These are phyloP conservation scores for Myripristis murdjan DNA, from an alignment of 2,797 vertebrate species.

Conservation along the genomic window DNA sequence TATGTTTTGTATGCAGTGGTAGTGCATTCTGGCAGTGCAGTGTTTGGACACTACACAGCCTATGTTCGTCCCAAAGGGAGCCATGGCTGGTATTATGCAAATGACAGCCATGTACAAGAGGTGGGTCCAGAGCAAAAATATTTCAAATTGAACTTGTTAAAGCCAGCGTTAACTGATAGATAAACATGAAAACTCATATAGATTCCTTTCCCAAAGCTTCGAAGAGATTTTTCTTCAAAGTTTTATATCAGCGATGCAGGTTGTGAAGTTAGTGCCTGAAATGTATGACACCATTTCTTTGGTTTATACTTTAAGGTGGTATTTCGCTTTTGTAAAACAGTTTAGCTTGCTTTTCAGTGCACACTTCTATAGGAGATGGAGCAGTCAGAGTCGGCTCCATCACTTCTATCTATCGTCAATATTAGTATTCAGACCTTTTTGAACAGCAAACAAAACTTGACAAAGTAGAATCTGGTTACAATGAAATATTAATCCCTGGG, in stretches of 20 bases:
- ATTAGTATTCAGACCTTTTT: no score
- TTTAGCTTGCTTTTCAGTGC: no score
- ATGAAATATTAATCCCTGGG: background rate
- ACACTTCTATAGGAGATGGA: no score
- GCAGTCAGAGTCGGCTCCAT: background rate
- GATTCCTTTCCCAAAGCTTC: no score
- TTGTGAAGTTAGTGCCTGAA: background rate
- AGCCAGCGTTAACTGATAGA: no score
- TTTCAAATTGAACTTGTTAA: background rate
- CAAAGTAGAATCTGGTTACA: no score
- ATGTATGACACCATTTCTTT: background rate
- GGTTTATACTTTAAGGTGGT: background rate
- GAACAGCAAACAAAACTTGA: no score
- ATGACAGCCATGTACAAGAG: constrained; percentile 62
- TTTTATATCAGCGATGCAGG: background rate
- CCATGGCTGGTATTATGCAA: constrained; percentile 71
- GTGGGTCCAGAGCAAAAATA: constrained; percentile 49
- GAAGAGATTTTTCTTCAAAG: no score
- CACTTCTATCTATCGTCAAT: no score
- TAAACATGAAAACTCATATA: no score
- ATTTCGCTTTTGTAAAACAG: no score
- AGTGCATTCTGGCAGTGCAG: constrained; percentile 70
- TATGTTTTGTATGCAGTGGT: constrained; percentile 83
- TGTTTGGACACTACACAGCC: constrained; percentile 82
- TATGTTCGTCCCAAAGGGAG: constrained; percentile 52